Percentiles rank a stretch among this genome's conserved stretches.
Evolutionary conservation across 2,888 invertebrate genomes (phyloP).

Genomic region (Tigriopus californicus): DNA sequence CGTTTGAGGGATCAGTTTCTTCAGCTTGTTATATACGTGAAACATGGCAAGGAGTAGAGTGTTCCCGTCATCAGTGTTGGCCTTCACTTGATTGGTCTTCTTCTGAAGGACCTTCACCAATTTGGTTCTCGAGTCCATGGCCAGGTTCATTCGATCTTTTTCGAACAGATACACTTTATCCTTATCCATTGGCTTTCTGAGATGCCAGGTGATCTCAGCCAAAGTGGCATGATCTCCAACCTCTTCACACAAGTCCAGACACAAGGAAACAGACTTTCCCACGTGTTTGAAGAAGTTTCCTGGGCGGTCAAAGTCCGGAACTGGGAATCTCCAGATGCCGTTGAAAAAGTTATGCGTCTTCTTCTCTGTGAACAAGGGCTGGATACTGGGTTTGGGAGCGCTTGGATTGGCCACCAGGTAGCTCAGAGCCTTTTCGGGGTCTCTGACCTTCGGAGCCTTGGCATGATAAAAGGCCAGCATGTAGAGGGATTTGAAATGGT

Average conservation of each 20-base stretch:
- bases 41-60: too few species aligned
- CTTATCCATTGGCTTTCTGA: conserved; percentile 38
- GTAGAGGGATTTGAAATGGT: conserved; percentile 82
- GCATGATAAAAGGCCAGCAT: conserved; percentile 66
- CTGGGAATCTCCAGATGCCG: conserved; percentile 81
- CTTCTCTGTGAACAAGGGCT: conserved; percentile 65
- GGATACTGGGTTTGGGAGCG: conserved; percentile 29
- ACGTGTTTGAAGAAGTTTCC: conserved; percentile 82
- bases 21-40: too few species aligned
- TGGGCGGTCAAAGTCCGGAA: conserved; percentile 70
- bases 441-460: conserved; percentile 33
- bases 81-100: too few species aligned
- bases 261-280: conserved; percentile 58
- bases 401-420: conserved; percentile 27
- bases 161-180: conserved; percentile 1
- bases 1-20: too few species aligned
- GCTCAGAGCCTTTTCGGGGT: conserved; percentile 5
- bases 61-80: too few species aligned
- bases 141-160: background rate
- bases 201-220: conserved; percentile 54
- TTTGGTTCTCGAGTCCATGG: too few species aligned
- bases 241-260: conserved; percentile 59
- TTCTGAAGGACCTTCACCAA: too few species aligned
- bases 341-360: conserved; percentile 48
- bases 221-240: conserved; percentile 59